Evolutionary conservation across 2,888 invertebrate species (phyloP).

Genomic region (Oxycera nigricornis): DNA sequence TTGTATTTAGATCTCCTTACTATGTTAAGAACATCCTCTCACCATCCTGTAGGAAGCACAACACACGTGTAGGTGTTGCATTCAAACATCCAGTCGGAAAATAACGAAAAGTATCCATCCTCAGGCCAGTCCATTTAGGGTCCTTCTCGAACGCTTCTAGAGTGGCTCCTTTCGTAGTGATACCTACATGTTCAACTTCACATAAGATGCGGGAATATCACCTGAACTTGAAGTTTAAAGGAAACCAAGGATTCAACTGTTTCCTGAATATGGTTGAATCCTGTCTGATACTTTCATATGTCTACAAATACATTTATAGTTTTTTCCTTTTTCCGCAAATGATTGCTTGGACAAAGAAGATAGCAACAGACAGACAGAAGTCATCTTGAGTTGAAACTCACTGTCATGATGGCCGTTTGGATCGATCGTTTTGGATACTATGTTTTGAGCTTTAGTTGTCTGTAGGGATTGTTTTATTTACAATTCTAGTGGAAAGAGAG

Average conservation of each 20-base stretch:
- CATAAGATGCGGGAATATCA: background rate
- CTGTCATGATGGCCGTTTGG: background rate
- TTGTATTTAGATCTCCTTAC: background rate
- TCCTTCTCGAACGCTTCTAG: background rate
- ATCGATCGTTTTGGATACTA: background rate
- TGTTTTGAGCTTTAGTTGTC: no score
- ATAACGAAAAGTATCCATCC: background rate
- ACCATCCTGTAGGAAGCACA: background rate
- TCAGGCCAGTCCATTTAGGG: background rate
- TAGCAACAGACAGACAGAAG: background rate
- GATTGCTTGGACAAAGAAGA: background rate
- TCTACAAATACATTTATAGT: no score
- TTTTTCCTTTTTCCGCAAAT: slow-evolving; percentile 7
- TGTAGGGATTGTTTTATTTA: no score
- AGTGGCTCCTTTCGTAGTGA: background rate
- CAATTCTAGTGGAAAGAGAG: no score
- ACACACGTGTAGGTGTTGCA: background rate
- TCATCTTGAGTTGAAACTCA: background rate
- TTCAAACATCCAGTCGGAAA: background rate
- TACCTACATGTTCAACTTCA: background rate
- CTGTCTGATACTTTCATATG: background rate
- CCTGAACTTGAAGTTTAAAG: background rate
- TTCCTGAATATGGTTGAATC: background rate
- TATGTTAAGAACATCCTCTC: background rate
- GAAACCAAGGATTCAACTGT: background rate